Evolutionary conservation across 2,888 invertebrate genomes (phyloP).

Genomic region (Noctuana brunneofusca): DNA sequence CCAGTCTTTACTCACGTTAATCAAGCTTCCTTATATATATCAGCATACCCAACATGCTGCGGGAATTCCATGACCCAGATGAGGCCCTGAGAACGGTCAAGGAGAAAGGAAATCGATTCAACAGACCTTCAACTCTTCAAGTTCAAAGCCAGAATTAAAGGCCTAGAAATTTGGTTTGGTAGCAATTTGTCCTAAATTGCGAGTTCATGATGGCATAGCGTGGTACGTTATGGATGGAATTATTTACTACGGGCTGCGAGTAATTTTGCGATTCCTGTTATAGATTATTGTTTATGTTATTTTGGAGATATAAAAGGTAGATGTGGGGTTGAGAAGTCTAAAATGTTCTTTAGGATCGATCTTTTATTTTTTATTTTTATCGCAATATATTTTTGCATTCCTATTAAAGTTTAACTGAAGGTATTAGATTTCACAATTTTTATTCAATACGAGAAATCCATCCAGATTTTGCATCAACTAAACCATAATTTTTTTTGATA

Average conservation of each 20-base stretch:
- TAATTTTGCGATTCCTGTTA: too few species aligned
- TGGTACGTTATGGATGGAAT: not conserved
- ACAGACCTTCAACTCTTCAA: slow-evolving; percentile 2
- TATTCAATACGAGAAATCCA: too few species aligned
- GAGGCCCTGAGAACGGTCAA: slow-evolving; percentile 1
- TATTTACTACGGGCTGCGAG: not conserved
- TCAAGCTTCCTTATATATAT: not conserved
- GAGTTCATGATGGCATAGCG: not conserved
- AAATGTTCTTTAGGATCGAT: too few species aligned
- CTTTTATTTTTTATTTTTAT: too few species aligned
- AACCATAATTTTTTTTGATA: too few species aligned
- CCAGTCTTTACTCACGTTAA: not conserved
- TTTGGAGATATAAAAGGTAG: too few species aligned
- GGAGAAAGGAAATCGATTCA: slow-evolving; percentile 2
- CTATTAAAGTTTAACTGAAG: too few species aligned
- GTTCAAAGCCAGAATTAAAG: not conserved
- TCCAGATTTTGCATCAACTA: too few species aligned
- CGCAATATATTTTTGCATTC: too few species aligned
- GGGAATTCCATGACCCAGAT: slow-evolving; percentile 1
- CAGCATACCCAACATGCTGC: not conserved
- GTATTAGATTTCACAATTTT: too few species aligned
- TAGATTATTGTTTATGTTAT: too few species aligned
- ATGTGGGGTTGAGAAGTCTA: too few species aligned
- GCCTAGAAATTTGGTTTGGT: not conserved
- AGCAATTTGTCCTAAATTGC: not conserved